Conservation (phyloP, 2,797 vertebrate genomes). For the Momotus momota region DNA sequence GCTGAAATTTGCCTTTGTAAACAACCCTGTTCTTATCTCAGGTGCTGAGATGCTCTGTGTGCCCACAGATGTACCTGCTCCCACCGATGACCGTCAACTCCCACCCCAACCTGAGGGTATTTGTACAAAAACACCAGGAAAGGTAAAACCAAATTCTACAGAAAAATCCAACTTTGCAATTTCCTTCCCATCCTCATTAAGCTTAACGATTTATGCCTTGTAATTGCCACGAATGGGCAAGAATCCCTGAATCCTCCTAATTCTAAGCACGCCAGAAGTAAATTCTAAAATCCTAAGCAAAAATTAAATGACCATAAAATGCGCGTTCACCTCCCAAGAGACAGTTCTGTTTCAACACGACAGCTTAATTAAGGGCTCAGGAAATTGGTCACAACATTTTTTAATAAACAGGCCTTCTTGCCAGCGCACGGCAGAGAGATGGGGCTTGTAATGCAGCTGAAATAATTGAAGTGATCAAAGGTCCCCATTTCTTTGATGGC, state of each 20-base stretch:
- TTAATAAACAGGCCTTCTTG: conserved; percentile 55
- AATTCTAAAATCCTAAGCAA: conserved; percentile 69
- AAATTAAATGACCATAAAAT: conserved; percentile 75
- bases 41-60: not conserved
- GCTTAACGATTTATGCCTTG: conserved; percentile 60
- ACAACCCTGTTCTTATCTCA: not conserved
- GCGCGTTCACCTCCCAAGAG: conserved; percentile 58
- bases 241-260: conserved; percentile 69
- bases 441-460: not conserved
- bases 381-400: conserved; percentile 59
- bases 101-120: accelerated
- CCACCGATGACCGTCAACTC: accelerated
- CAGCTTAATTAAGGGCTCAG: conserved; percentile 73
- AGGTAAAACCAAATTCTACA: not conserved
- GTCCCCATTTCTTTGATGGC: not conserved
- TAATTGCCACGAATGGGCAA: conserved; percentile 47
- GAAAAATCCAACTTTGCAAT: not conserved
- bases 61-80: accelerated
- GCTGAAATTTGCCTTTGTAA: not conserved
- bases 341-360: conserved; percentile 63
- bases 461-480: conserved; percentile 4
- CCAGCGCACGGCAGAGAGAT: not conserved
- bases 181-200: conserved; percentile 46
- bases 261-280: conserved; percentile 56
- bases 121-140: not conserved